phyloP scores from a whole-genome alignment of 2,797 vertebrate species.

The Pseudochirops corinnae region DNA sequence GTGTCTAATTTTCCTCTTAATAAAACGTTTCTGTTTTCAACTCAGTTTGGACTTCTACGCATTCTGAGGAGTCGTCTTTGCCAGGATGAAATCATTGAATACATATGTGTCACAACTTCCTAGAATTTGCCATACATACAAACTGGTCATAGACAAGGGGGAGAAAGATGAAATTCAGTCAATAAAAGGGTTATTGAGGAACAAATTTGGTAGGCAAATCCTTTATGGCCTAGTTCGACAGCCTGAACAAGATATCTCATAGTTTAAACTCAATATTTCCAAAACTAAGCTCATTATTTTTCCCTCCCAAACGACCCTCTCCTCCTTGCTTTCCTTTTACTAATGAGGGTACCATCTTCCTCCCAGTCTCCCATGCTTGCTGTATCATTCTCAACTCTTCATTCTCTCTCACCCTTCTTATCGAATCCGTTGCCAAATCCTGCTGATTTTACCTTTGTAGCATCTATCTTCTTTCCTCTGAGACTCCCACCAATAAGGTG shows the following conservation, averaged over 20 bases:
- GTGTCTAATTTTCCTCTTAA: not conserved
- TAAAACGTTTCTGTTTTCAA: not conserved
- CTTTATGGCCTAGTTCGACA: not conserved
- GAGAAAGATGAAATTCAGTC: not conserved
- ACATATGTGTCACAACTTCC: not conserved
- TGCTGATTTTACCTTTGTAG: too few species aligned
- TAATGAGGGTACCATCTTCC: too few species aligned
- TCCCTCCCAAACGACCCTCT: not conserved
- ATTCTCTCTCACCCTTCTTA: too few species aligned
- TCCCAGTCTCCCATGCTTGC: too few species aligned
- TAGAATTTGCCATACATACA: not conserved
- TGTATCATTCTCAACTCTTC: too few species aligned
- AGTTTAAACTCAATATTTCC: not conserved
- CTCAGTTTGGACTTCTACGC: not conserved
- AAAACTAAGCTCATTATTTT: not conserved
- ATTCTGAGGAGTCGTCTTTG: not conserved
- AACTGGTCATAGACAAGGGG: not conserved
- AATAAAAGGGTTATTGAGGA: not conserved
- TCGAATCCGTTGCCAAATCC: too few species aligned
- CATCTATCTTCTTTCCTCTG: not conserved
- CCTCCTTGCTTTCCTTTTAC: not conserved
- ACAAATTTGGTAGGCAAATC: not conserved
- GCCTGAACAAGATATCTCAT: not conserved
- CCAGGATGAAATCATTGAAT: not conserved
- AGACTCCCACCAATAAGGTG: not conserved